phyloP scores from a whole-genome alignment of 2,797 vertebrate genomes.

The Gallinago solitaria region DNA sequence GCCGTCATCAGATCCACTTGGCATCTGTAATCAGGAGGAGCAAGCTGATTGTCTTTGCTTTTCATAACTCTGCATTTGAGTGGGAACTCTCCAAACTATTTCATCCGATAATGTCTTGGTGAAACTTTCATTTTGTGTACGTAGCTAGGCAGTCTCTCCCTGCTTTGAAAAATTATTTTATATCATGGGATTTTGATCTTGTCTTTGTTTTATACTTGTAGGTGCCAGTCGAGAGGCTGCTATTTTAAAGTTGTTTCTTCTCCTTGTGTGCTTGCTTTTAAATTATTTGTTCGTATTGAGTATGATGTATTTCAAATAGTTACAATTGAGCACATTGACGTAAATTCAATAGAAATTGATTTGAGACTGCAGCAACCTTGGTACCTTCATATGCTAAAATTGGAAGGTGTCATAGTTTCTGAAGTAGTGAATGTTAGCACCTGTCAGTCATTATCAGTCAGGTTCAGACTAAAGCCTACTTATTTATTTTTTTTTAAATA shows the following conservation, averaged over 20 bases:
- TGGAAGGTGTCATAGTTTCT: neutral
- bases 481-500: neutral
- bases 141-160: neutral
- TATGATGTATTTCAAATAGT: neutral
- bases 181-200: neutral
- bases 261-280: neutral
- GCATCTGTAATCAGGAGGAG: neutral
- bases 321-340: neutral
- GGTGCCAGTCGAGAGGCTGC: neutral
- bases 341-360: neutral
- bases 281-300: neutral
- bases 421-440: neutral
- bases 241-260: neutral
- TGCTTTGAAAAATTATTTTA: constrained; percentile 14
- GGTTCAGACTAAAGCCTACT: neutral
- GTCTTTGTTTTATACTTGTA: neutral
- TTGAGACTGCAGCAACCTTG: neutral
- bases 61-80: neutral
- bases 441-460: accelerated
- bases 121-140: neutral
- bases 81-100: neutral
- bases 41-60: constrained; percentile 16
- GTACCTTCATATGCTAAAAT: neutral
- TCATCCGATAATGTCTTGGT: neutral
- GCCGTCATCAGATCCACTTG: neutral